These are phyloP conservation scores for Trichonephila clavata DNA, from an alignment of 1,140 invertebrate genomes.

Conservation along the genomic window DNA sequence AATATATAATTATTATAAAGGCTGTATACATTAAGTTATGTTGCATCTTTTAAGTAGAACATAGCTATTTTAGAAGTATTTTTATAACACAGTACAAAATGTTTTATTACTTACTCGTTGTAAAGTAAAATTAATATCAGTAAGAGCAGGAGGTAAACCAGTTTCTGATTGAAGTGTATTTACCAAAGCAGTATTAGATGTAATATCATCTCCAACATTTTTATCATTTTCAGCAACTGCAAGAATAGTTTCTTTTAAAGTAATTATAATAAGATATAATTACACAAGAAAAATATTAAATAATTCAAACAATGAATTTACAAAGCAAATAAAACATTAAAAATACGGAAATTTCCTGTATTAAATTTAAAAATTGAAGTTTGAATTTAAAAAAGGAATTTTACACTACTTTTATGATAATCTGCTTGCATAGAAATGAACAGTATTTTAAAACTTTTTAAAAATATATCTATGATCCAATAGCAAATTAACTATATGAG, in stretches of 20 bases:
- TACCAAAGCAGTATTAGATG: slow-evolving; percentile 66
- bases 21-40: too few species aligned
- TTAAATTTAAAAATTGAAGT: too few species aligned
- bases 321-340: background rate
- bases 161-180: slow-evolving; percentile 59
- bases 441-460: too few species aligned
- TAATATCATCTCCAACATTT: slow-evolving; percentile 44
- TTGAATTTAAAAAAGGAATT: background rate
- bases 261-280: background rate
- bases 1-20: too few species aligned
- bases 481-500: too few species aligned
- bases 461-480: too few species aligned
- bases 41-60: too few species aligned
- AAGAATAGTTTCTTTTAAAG: background rate
- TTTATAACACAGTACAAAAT: too few species aligned
- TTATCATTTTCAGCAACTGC: slow-evolving; percentile 73
- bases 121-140: slow-evolving; percentile 70
- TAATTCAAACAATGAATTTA: background rate
- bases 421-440: too few species aligned
- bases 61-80: too few species aligned
- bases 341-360: background rate
- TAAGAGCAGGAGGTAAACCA: slow-evolving; percentile 66
- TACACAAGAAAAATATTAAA: background rate
- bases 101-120: slow-evolving; percentile 43
- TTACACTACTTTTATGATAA: background rate